Conservation (phyloP, 23 tunicate genomes). For the Oikopleura dioica region DNA sequence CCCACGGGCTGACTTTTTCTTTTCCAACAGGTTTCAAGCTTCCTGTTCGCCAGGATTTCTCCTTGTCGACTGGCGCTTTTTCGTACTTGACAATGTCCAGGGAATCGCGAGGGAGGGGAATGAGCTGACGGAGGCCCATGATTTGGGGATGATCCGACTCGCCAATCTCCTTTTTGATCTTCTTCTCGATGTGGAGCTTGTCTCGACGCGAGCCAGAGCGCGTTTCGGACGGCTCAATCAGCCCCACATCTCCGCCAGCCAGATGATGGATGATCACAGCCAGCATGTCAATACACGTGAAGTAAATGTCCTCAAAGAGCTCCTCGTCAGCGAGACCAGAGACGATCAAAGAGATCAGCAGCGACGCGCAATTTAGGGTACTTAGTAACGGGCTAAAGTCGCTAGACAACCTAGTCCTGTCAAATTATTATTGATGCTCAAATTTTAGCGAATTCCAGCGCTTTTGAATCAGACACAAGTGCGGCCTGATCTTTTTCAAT, state of each 20-base stretch:
- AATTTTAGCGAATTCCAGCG: no score
- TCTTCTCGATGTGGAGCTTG: neutral
- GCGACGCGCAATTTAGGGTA: neutral
- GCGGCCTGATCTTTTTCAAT: no score
- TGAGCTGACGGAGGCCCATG: neutral
- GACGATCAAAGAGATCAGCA: neutral
- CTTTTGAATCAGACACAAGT: no score
- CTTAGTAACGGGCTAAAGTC: no score
- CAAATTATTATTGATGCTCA: no score
- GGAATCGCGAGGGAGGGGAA: neutral
- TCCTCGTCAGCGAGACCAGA: slow-evolving; percentile 1
- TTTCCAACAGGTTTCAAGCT: neutral
- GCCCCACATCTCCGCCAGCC: neutral
- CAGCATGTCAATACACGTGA: neutral
- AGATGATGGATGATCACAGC: neutral
- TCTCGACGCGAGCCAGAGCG: neutral
- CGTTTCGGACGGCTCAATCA: neutral
- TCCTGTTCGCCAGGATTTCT: neutral
- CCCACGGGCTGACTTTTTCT: slow-evolving; percentile 1
- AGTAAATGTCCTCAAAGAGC: neutral
- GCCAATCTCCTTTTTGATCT: slow-evolving; percentile 3
- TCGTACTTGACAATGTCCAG: neutral
- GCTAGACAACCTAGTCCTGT: no score
- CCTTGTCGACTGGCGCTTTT: neutral
- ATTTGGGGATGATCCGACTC: slow-evolving; percentile 6